Conservation (phyloP, 1,140 invertebrate genomes). For the Elymnias hypermnestra region DNA sequence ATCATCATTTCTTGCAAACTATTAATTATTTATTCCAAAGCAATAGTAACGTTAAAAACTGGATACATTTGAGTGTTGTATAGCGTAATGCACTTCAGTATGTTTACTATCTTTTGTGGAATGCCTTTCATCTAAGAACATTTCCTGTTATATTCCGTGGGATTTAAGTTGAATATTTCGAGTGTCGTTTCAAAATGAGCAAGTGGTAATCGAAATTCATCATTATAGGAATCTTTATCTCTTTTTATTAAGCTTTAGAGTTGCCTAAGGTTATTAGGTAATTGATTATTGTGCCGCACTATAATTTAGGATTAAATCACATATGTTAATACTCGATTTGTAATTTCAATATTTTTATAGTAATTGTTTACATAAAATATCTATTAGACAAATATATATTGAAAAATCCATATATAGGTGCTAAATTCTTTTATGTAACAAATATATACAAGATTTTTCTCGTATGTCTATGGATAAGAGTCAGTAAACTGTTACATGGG, state of each 20-base stretch:
- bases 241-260: slow-evolving; percentile 97
- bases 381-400: too few relatives aligned
- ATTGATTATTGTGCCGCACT: slow-evolving; percentile 89
- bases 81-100: slow-evolving; percentile 91
- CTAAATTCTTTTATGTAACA: too few relatives aligned
- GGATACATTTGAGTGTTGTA: slow-evolving; percentile 91
- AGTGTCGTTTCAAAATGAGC: slow-evolving; percentile 91
- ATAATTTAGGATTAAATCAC: too few relatives aligned
- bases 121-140: slow-evolving; percentile 93
- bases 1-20: too few relatives aligned
- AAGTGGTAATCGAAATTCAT: slow-evolving; percentile 95
- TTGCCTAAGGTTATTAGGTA: slow-evolving; percentile 94
- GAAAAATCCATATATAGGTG: too few relatives aligned
- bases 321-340: too few relatives aligned
- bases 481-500: too few relatives aligned
- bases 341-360: too few relatives aligned
- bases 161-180: slow-evolving; percentile 90
- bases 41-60: slow-evolving; percentile 94
- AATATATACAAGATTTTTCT: too few relatives aligned
- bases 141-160: slow-evolving; percentile 89
- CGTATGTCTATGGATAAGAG: too few relatives aligned
- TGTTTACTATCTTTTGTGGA: slow-evolving; percentile 90
- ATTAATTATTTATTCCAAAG: slow-evolving; percentile 94
- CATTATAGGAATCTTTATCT: slow-evolving; percentile 94
- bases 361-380: too few relatives aligned